Evolutionary conservation across 2,113 vertebrate species (phyloP).

Genomic region (Amphilophus citrinellus): DNA sequence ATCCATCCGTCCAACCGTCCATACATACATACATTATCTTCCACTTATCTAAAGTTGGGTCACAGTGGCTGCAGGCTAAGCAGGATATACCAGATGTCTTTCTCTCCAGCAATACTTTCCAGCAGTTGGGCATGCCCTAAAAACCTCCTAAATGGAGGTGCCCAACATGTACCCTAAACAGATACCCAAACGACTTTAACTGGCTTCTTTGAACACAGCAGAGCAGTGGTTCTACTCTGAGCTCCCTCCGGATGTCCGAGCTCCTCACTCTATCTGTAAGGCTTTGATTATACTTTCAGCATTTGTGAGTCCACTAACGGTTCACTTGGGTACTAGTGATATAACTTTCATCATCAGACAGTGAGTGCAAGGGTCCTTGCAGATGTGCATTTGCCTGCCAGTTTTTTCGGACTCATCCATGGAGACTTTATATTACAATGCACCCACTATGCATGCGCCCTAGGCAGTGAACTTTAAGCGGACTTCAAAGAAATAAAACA

Average conservation of each 20-base stretch:
- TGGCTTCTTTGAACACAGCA: neutral
- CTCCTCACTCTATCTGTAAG: neutral
- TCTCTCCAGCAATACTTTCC: neutral
- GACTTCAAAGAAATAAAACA: neutral
- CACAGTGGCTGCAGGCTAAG: too few relatives aligned
- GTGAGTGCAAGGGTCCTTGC: neutral
- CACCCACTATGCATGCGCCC: neutral
- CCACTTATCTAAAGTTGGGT: too few relatives aligned
- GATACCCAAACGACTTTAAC: neutral
- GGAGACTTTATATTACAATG: neutral
- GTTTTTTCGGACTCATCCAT: neutral
- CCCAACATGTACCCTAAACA: neutral
- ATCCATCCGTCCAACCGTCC: neutral
- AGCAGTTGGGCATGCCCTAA: neutral
- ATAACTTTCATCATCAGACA: neutral
- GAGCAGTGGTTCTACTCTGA: neutral
- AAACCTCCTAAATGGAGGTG: neutral
- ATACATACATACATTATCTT: too few relatives aligned
- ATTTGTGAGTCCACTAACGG: neutral
- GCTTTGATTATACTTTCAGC: neutral
- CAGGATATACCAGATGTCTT: neutral
- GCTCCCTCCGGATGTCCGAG: neutral
- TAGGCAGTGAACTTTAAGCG: neutral
- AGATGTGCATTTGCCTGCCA: neutral
- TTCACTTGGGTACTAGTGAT: neutral